Conservation (phyloP, 1,140 invertebrate genomes). For the Microplitis demolitor region DNA sequence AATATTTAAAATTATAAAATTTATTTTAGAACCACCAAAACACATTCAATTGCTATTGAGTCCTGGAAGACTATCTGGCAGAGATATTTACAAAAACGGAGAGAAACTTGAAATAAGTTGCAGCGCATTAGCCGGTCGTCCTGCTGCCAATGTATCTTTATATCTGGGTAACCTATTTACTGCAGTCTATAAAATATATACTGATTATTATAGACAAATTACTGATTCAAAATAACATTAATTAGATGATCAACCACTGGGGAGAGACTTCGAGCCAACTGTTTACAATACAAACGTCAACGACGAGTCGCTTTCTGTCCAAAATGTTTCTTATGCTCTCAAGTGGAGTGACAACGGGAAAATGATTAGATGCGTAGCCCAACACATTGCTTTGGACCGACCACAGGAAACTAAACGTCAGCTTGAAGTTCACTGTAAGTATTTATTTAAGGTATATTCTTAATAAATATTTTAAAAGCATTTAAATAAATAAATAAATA, state of each 20-base stretch:
- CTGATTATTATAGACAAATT: no score
- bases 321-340: slow-evolving; percentile 68
- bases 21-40: slow-evolving; percentile 65
- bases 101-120: slow-evolving; percentile 69
- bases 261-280: slow-evolving; percentile 57
- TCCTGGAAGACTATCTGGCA: slow-evolving; percentile 48
- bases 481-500: neutral
- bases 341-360: slow-evolving; percentile 70
- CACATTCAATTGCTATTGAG: slow-evolving; percentile 64
- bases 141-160: slow-evolving; percentile 74
- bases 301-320: slow-evolving; percentile 59
- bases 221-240: slow-evolving; percentile 4
- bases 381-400: slow-evolving; percentile 66
- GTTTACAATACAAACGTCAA: slow-evolving; percentile 52
- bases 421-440: slow-evolving; percentile 70
- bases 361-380: slow-evolving; percentile 67
- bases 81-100: slow-evolving; percentile 63
- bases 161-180: slow-evolving; percentile 63
- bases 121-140: slow-evolving; percentile 70
- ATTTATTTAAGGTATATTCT: neutral
- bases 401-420: slow-evolving; percentile 59
- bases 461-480: neutral
- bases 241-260: slow-evolving; percentile 67
- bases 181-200: neutral
- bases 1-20: slow-evolving; percentile 17